Conservation (phyloP, 2,797 vertebrate genomes). For the Mus caroli region DNA sequence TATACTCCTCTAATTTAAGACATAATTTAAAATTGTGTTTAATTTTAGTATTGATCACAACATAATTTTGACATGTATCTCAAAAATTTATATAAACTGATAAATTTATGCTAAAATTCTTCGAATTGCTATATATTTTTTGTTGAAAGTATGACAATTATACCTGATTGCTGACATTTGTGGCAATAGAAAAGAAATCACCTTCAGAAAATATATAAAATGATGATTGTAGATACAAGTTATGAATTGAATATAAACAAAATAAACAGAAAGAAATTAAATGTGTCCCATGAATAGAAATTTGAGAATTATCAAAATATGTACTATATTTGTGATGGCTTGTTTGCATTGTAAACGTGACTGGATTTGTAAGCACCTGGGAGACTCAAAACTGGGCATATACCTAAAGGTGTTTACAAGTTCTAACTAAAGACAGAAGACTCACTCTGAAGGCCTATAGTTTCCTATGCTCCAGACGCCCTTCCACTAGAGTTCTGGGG, state of each 20-base stretch:
- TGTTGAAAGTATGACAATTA: slow-evolving; percentile 14
- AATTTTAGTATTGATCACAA: neutral
- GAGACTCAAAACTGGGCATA: neutral
- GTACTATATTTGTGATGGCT: neutral
- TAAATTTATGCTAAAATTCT: neutral
- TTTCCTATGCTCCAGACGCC: too few species aligned
- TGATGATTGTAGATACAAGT: slow-evolving; percentile 16
- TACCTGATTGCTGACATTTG: slow-evolving; percentile 1
- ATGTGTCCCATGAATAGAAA: neutral
- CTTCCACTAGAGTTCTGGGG: neutral
- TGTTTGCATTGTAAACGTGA: neutral
- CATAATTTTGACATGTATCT: slow-evolving; percentile 28
- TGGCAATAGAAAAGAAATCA: neutral
- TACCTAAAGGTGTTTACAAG: neutral
- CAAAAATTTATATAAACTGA: slow-evolving; percentile 38
- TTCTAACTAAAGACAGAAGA: neutral
- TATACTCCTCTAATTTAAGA: too few species aligned
- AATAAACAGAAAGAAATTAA: neutral
- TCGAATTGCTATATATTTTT: neutral
- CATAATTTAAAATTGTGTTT: neutral
- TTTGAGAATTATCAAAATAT: neutral
- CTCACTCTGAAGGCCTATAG: too few species aligned
- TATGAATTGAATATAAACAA: neutral
- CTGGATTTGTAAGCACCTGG: neutral
- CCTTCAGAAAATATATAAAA: neutral